Conservation (phyloP, 2,113 vertebrate genomes). For the Plecturocebus donacophilus region DNA sequence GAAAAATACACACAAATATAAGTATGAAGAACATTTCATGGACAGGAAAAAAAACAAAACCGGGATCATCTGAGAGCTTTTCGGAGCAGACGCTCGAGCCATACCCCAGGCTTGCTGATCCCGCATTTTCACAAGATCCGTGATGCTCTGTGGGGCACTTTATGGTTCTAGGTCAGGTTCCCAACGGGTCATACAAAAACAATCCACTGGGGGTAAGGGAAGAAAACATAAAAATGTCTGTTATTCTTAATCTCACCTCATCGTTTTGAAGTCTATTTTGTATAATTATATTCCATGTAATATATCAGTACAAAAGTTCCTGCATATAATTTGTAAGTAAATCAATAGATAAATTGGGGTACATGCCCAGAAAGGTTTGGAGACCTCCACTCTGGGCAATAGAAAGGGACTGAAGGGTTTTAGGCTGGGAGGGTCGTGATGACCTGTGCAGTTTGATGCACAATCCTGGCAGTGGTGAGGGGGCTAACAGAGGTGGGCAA, state of each 20-base stretch:
- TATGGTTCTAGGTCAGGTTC: too few species aligned
- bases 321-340: neutral
- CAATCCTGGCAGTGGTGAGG: neutral
- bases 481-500: neutral
- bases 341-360: neutral
- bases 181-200: neutral
- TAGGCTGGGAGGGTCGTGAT: neutral
- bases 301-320: neutral
- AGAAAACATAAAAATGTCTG: neutral
- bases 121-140: neutral
- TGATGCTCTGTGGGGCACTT: accelerated
- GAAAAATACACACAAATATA: neutral
- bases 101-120: neutral
- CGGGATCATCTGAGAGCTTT: neutral
- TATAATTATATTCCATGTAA: neutral
- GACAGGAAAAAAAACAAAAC: neutral
- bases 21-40: neutral
- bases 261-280: neutral
- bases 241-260: neutral
- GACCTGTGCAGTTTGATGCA: neutral
- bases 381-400: neutral
- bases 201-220: neutral
- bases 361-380: neutral
- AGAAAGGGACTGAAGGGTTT: neutral
- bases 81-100: neutral